A percentile compares a stretch with the other conserved stretches of the same genome.
These are phyloP conservation scores for Toxonevra muliebris DNA, from an alignment of 2,888 invertebrate genomes.

Conservation along the genomic window DNA sequence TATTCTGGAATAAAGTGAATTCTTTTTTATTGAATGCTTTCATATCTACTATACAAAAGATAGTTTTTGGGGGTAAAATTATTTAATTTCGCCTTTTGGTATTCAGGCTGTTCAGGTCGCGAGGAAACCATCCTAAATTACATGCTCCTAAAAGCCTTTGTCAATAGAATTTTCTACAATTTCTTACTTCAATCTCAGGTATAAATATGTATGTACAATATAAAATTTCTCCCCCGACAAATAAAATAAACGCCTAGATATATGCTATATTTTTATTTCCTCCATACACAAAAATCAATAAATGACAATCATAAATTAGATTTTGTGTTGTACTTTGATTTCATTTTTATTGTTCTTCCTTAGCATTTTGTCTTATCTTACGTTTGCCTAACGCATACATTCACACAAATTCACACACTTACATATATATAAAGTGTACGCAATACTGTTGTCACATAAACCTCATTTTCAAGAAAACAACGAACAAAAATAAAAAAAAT, in stretches of 20 bases:
- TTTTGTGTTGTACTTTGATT: conserved; percentile 10
- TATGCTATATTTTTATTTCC: conserved; percentile 16
- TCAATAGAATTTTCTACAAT: too few species aligned
- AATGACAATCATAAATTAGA: conserved; percentile 29
- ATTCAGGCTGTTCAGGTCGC: too few species aligned
- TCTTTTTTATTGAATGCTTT: too few species aligned
- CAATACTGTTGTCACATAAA: too few species aligned
- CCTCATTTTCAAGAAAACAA: neutral
- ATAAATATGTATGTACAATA: neutral
- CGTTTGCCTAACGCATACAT: neutral
- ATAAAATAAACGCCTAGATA: conserved; percentile 19
- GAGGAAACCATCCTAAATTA: too few species aligned
- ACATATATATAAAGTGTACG: too few species aligned
- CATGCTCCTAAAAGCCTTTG: too few species aligned
- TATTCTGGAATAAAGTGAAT: too few species aligned
- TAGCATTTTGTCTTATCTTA: neutral
- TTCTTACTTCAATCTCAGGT: too few species aligned
- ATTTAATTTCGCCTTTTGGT: too few species aligned
- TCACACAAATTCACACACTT: neutral
- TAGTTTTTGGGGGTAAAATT: too few species aligned
- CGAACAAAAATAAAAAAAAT: neutral
- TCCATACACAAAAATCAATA: conserved; percentile 24
- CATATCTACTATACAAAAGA: too few species aligned
- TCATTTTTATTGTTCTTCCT: conserved; percentile 16
- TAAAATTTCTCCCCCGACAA: conserved; percentile 2